phyloP scores from a whole-genome alignment of 2,888 invertebrate species.

The Mythimna albipuncta region DNA sequence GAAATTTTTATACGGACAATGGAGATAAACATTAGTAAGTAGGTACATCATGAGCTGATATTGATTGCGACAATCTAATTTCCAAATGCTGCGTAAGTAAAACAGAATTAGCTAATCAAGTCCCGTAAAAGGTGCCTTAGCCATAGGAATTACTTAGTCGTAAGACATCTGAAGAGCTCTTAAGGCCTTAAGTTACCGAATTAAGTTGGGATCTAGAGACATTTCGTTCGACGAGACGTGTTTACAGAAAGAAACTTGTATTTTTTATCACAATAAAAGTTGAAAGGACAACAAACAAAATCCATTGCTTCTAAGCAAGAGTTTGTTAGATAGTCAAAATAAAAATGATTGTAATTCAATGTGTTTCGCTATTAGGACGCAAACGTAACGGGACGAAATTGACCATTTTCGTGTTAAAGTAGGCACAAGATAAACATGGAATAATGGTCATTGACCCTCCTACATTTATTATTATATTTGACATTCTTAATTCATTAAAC shows the following conservation, averaged over 20 bases:
- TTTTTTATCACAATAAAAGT: too few relatives aligned
- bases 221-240: background rate
- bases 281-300: background rate
- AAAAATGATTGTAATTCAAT: background rate
- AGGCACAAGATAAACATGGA: too few relatives aligned
- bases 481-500: too few relatives aligned
- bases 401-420: background rate
- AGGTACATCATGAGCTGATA: background rate
- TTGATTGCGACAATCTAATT: background rate
- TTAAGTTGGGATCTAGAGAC: conserved; percentile 12
- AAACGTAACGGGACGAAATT: background rate
- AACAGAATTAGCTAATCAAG: conserved; percentile 5
- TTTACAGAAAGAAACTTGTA: too few relatives aligned
- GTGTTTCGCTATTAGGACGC: background rate
- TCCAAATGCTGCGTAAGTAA: background rate
- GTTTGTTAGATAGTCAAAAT: background rate
- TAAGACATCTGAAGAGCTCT: background rate
- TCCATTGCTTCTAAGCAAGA: background rate
- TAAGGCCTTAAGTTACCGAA: conserved; percentile 19
- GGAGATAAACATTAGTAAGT: background rate
- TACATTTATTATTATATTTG: too few relatives aligned
- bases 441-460: too few relatives aligned
- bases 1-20: background rate
- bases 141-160: conserved; percentile 3
- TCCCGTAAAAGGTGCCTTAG: conserved; percentile 22